phyloP scores from a whole-genome alignment of 2,888 invertebrate genomes.

The Adelphocoris suturalis region DNA sequence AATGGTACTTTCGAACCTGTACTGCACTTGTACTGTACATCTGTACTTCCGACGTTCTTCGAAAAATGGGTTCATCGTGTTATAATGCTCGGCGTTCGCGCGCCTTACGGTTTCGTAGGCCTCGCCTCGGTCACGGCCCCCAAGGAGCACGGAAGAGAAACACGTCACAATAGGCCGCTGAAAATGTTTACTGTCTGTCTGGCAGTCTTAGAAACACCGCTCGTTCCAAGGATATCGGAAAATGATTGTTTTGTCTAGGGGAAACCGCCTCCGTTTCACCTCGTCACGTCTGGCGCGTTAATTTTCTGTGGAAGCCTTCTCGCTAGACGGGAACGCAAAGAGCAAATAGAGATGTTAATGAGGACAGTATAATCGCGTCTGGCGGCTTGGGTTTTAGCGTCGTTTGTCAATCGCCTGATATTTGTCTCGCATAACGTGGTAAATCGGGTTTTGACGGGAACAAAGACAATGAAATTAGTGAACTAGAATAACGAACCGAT shows the following conservation, averaged over 20 bases:
- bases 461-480: too few relatives aligned
- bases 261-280: not conserved
- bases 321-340: not conserved
- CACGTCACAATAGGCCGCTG: not conserved
- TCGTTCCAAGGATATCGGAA: not conserved
- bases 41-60: too few relatives aligned
- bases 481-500: too few relatives aligned
- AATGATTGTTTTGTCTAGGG: not conserved
- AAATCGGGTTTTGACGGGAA: too few relatives aligned
- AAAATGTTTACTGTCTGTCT: conserved; percentile 24
- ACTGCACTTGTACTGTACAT: too few relatives aligned
- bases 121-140: not conserved
- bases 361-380: not conserved
- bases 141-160: not conserved
- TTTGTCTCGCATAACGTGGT: not conserved
- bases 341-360: not conserved
- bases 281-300: not conserved
- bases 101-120: too few relatives aligned
- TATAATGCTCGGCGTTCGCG: too few relatives aligned
- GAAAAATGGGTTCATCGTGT: too few relatives aligned
- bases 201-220: conserved; percentile 1
- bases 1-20: too few relatives aligned
- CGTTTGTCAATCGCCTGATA: not conserved
- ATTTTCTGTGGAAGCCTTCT: not conserved
- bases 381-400: not conserved